A percentile compares a stretch with the other conserved stretches of the same genome.
Evolutionary conservation across 1,140 invertebrate species (phyloP).

Genomic region (Calliphora vicina): DNA sequence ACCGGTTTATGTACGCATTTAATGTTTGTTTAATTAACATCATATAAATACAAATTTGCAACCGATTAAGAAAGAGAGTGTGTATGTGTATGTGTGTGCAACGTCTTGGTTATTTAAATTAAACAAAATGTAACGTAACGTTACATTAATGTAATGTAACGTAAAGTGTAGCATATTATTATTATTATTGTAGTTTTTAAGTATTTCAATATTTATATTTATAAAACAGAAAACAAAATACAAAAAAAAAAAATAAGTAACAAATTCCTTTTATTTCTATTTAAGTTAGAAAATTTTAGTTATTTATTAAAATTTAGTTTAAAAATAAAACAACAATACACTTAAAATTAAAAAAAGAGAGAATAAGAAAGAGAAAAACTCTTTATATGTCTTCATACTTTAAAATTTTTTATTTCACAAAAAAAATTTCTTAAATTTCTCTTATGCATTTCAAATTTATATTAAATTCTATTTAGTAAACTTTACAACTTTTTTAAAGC

Average conservation of each 20-base stretch:
- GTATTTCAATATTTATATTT: background rate
- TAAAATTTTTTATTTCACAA: too few relatives aligned
- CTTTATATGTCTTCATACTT: too few relatives aligned
- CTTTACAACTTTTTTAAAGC: too few relatives aligned
- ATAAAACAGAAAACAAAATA: too few relatives aligned
- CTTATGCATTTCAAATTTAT: too few relatives aligned
- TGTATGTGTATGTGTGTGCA: background rate
- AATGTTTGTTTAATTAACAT: background rate
- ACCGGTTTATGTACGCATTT: background rate
- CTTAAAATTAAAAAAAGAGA: background rate
- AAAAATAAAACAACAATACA: too few relatives aligned
- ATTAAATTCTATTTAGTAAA: too few relatives aligned
- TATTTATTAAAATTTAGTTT: constrained; percentile 21
- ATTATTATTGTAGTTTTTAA: constrained; percentile 15
- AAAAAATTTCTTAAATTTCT: too few relatives aligned
- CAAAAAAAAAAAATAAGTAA: constrained; percentile 6
- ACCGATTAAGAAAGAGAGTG: background rate
- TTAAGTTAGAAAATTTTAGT: constrained; percentile 32
- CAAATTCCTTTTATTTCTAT: constrained; percentile 20
- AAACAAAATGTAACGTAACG: background rate
- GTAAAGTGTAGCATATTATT: constrained; percentile 12
- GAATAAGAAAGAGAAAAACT: too few relatives aligned
- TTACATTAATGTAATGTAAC: too few relatives aligned
- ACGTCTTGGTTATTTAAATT: background rate
- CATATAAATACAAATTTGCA: background rate